Percentiles rank a stretch among this genome's conserved stretches.
phyloP scores from a whole-genome alignment of 2,113 vertebrate species.

The Macquaria ambigua region DNA sequence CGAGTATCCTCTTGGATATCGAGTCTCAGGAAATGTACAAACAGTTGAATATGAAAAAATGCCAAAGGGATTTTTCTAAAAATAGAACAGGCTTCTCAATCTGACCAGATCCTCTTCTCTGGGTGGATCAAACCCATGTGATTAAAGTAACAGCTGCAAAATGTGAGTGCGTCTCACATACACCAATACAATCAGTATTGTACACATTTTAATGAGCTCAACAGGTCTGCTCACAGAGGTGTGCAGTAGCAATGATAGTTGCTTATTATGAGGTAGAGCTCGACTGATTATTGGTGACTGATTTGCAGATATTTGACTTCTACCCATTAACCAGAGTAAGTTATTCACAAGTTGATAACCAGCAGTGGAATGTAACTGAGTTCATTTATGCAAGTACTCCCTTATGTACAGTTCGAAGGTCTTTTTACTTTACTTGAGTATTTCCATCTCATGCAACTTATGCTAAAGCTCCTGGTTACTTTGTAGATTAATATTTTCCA shows the following conservation, averaged over 20 bases:
- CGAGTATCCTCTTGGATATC: slow-evolving; percentile 26
- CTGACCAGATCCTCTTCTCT: slow-evolving; percentile 28
- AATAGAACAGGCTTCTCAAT: slow-evolving; percentile 43
- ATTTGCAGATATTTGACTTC: not conserved
- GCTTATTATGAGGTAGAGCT: not conserved
- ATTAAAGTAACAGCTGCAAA: slow-evolving; percentile 50
- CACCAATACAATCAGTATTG: too few species aligned
- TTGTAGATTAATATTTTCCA: not conserved
- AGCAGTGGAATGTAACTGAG: too few species aligned
- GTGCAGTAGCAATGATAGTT: not conserved
- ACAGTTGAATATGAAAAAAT: slow-evolving; percentile 23
- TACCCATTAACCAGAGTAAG: not conserved
- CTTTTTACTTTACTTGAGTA: not conserved
- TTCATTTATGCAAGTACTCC: not conserved
- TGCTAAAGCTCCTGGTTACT: not conserved
- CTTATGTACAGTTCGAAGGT: too few species aligned
- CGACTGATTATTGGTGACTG: not conserved
- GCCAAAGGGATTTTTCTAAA: slow-evolving; percentile 58
- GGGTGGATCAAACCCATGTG: slow-evolving; percentile 40
- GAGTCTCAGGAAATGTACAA: slow-evolving; percentile 36
- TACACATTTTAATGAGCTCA: not conserved
- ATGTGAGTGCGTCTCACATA: slow-evolving; percentile 20
- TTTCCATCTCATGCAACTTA: not conserved
- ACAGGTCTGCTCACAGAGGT: not conserved
- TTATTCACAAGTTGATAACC: not conserved